phyloP scores from a whole-genome alignment of 2,888 invertebrate genomes.

The Alentia gelatinosa region DNA sequence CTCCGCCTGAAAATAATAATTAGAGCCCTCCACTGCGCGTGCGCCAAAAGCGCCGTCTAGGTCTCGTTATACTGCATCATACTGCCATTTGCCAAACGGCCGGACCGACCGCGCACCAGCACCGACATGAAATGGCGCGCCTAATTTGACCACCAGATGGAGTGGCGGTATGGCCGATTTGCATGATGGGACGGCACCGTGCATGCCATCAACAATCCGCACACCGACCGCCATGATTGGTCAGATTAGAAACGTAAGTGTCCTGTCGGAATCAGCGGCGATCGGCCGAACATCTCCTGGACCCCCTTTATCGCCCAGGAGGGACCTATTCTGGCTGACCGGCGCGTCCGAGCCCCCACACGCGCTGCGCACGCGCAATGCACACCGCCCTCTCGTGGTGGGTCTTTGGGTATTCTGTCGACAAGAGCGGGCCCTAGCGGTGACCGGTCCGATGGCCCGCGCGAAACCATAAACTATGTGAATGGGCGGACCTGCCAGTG shows the following conservation, averaged over 20 bases:
- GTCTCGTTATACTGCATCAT: constrained; percentile 30
- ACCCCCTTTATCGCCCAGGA: neutral
- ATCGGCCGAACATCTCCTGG: constrained; percentile 4
- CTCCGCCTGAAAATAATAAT: constrained; percentile 35
- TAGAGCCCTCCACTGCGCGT: neutral
- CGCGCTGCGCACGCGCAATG: neutral
- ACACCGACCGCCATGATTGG: neutral
- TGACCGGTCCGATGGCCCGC: neutral
- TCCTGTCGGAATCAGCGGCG: constrained; percentile 40
- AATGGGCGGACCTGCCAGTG: constrained; percentile 39
- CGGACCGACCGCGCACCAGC: neutral
- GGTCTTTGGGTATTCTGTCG: neutral
- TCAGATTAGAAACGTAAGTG: constrained; percentile 51
- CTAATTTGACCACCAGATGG: constrained; percentile 45
- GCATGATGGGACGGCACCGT: constrained; percentile 49
- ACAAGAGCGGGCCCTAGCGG: neutral
- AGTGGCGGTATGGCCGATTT: constrained; percentile 36
- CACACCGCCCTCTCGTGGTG: neutral
- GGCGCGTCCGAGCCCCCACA: neutral
- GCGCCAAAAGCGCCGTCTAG: neutral
- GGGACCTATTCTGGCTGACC: constrained; percentile 30
- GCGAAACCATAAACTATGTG: constrained; percentile 49
- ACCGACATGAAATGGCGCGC: constrained; percentile 42
- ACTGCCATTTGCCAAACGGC: constrained; percentile 20
- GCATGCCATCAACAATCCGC: constrained; percentile 45